Conservation (phyloP, 2,888 invertebrate species). For the Acrocyrtus sp. region DNA sequence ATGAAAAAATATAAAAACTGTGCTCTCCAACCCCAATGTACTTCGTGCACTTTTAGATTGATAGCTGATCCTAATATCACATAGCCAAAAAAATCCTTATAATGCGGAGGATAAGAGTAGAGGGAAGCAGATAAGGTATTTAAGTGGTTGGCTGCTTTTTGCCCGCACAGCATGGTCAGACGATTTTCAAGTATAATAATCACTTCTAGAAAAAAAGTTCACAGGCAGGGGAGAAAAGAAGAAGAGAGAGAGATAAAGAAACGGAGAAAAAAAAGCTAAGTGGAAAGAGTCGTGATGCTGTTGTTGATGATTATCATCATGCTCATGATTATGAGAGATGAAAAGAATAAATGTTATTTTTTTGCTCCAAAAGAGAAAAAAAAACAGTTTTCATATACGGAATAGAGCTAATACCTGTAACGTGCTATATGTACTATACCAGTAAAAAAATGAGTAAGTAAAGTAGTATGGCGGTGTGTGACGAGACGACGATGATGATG, state of each 20-base stretch:
- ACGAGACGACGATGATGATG: not conserved
- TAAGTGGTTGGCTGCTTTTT: slow-evolving; percentile 43
- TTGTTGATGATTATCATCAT: slow-evolving; percentile 36
- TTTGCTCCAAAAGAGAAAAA: too few species aligned
- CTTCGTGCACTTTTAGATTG: too few species aligned
- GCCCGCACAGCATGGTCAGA: slow-evolving; percentile 46
- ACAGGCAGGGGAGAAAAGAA: slow-evolving; percentile 2
- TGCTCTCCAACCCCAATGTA: too few species aligned
- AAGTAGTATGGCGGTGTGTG: slow-evolving; percentile 7
- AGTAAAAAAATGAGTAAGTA: not conserved
- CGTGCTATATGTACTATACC: not conserved
- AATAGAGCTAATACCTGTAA: not conserved
- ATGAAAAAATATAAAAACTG: too few species aligned
- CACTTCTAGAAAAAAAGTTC: slow-evolving; percentile 23
- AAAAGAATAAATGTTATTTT: slow-evolving; percentile 28
- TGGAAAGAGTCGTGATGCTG: slow-evolving; percentile 36
- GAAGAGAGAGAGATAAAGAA: not conserved
- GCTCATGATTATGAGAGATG: slow-evolving; percentile 32
- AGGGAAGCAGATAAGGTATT: slow-evolving; percentile 9
- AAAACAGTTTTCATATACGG: slow-evolving; percentile 4
- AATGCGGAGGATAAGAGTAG: too few species aligned
- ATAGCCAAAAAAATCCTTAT: too few species aligned
- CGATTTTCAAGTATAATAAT: slow-evolving; percentile 43
- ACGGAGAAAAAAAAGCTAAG: not conserved
- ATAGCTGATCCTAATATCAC: too few species aligned